Base-by-base conservation (phyloP, 2,888 invertebrate species). In the Eupithecia tripunctaria region DNA sequence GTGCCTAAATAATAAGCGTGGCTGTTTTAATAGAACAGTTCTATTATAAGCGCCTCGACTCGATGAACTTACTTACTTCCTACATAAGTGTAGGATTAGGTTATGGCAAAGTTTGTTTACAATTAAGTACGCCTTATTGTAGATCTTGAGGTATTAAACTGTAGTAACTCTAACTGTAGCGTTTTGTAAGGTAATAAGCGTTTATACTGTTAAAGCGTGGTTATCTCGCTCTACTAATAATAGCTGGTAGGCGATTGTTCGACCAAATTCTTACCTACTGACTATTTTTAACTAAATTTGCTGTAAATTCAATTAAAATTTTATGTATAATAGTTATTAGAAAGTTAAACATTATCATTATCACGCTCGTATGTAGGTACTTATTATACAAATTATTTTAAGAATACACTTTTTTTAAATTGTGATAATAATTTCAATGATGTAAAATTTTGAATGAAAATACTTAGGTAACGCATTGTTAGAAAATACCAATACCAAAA, bases 91-190 rank as follows among this genome's bases (percentile, higher is more conserved):
- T 56, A 27, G 51, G 25, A 70, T 68, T 70, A 65, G 51, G 56
- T 73, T 67, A 70, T 69, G 71, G 62, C 59, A 70, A 68, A 41
- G 73, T 78, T 76, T 82, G 82, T 79, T 79, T 80, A 79, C 67
- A 79, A 73, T 78, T 71, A 3, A n/a, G 29, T 29, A 65, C 47
- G 68, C 65, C 72, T 51, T 25, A 69, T 72, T 74, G 73, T 75
- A 70, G 71, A 75, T 63, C 70, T 63, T n/a, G n/a, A 10, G 21
- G 47, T 68, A 71, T 70, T 72, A 41, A n/a, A n/a, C n/a, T n/a
- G n/a, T n/a, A n/a, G n/a, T 62, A 70, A 27, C 60, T 32, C 21
- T 10, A 25, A 21, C 25, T 10, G 14, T 14, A 56, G 47, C 21
- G 47, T 56, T 25, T 12, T 25, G 21, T 51, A 12, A 51, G 51